Conservation (phyloP, 2,888 invertebrate genomes). For the Cordilura impudica region DNA sequence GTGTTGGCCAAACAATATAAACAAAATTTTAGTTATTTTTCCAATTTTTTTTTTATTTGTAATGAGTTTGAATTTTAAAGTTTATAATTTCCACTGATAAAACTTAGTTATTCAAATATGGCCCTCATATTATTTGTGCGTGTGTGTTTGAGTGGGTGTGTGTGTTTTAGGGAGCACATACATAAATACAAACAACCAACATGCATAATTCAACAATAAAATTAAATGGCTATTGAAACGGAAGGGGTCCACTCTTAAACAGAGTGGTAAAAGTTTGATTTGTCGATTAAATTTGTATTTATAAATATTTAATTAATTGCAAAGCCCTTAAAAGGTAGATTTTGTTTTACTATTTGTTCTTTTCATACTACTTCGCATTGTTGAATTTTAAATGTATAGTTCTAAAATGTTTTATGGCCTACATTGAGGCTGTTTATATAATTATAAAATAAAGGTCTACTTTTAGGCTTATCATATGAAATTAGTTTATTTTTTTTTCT, state of each 20-base stretch:
- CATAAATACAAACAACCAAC: no score
- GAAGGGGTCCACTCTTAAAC: background rate
- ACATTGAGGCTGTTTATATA: slow-evolving; percentile 6
- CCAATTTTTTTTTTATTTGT: no score
- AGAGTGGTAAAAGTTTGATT: background rate
- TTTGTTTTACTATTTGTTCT: background rate
- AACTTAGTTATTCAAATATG: no score
- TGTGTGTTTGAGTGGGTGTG: no score
- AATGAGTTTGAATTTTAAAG: no score
- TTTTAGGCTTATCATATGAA: slow-evolving; percentile 29
- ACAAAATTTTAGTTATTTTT: no score
- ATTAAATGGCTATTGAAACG: background rate
- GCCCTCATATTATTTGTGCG: no score
- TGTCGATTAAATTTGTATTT: background rate
- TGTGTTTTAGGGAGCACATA: no score
- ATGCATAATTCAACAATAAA: no score
- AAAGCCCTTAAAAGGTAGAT: background rate
- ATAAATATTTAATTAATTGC: slow-evolving; percentile 36
- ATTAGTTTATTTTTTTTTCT: slow-evolving; percentile 17
- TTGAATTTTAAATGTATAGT: slow-evolving; percentile 1
- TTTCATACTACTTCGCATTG: background rate
- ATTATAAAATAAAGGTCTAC: slow-evolving; percentile 26
- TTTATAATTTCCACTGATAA: no score
- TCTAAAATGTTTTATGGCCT: slow-evolving; percentile 5
- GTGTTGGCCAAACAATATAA: no score